Conservation (phyloP, 2,113 vertebrate genomes). For the Rattus norvegicus region GRCr8 NC_086025.1:52411001-52411500, state of each 20-base stretch:
- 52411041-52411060: not conserved
- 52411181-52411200: not conserved
- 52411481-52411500: slow-evolving; percentile 47
- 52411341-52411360: not conserved
- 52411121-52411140: not conserved
- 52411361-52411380: not conserved
- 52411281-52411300: not conserved
- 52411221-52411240: not conserved
- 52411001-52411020: not conserved
- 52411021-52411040: not conserved
- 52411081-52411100: not conserved
- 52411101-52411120: slow-evolving; percentile 15
- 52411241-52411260: not conserved
- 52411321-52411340: not conserved
- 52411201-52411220: not conserved
- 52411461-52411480: not conserved
- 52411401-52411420: slow-evolving; percentile 38
- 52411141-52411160: slow-evolving; percentile 30
- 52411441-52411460: not conserved
- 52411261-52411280: not conserved
- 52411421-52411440: not conserved
- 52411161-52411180: not conserved
- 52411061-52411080: not conserved
- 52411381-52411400: slow-evolving; percentile 5
- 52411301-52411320: not conserved